Percentiles rank a stretch among this genome's conserved stretches.
Conservation (phyloP, 2,888 invertebrate genomes). For the Mycalesis mineus region DNA sequence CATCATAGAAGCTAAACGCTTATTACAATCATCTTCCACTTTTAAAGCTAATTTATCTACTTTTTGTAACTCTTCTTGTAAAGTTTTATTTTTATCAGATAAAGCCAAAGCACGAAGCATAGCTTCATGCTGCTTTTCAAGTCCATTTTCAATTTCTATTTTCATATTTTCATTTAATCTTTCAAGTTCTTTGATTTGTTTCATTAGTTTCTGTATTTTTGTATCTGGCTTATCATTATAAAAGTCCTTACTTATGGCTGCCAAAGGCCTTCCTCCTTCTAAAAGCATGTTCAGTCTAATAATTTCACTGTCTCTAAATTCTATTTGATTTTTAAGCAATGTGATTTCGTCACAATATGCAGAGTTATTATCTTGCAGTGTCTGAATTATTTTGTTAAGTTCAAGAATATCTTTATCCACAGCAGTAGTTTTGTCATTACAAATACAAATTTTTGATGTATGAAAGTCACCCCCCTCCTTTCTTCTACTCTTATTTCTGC, state of each 20-base stretch:
- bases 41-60: conserved; percentile 85
- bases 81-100: conserved; percentile 83
- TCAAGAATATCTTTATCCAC: conserved; percentile 65
- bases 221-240: conserved; percentile 78
- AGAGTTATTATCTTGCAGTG: conserved; percentile 65
- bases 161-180: conserved; percentile 71
- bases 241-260: conserved; percentile 82
- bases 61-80: conserved; percentile 84
- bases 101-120: conserved; percentile 85
- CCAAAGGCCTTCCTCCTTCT: conserved; percentile 83
- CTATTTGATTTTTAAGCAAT: conserved; percentile 60
- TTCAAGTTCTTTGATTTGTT: conserved; percentile 80
- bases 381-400: conserved; percentile 61
- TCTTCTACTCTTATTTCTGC: conserved; percentile 60
- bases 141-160: conserved; percentile 71
- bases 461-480: conserved; percentile 47
- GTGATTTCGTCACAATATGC: conserved; percentile 58
- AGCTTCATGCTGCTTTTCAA: conserved; percentile 87
- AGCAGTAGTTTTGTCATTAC: conserved; percentile 47
- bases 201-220: conserved; percentile 77
- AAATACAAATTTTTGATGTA: conserved; percentile 46
- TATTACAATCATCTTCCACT: conserved; percentile 87
- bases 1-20: conserved; percentile 80
- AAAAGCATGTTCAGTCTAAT: conserved; percentile 81
- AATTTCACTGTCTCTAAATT: conserved; percentile 84